phyloP scores from a whole-genome alignment of 2,888 invertebrate genomes.

The Laothoe populi region DNA sequence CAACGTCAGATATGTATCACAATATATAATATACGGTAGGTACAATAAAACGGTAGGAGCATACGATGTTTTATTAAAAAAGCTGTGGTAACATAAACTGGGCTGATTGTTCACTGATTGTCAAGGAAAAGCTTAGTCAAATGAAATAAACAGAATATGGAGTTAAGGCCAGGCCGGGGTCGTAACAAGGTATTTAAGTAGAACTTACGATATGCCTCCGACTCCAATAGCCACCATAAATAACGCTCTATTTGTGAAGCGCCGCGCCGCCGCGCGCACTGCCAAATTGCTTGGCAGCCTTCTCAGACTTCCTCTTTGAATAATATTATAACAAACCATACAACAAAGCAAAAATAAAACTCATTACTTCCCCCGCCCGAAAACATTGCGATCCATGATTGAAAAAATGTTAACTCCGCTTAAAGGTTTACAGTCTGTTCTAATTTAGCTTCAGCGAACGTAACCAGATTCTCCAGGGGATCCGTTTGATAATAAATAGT shows the following conservation, averaged over 20 bases:
- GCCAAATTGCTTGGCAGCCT: conserved; percentile 82
- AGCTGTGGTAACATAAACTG: conserved; percentile 3
- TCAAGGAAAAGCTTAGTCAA: conserved; percentile 24
- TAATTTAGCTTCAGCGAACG: background rate
- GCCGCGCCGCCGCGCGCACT: conserved; percentile 65
- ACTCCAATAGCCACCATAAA: conserved; percentile 74
- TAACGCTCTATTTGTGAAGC: conserved; percentile 73
- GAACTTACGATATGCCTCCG: conserved; percentile 70
- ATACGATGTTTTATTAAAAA: conserved; percentile 1
- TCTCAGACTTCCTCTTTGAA: conserved; percentile 79
- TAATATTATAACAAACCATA: conserved; percentile 74
- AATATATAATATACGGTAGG: background rate
- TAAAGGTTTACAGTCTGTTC: too few relatives aligned
- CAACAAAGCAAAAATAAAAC: conserved; percentile 72
- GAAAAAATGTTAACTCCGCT: background rate
- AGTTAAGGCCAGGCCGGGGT: conserved; percentile 48
- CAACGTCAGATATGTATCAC: background rate
- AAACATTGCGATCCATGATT: conserved; percentile 37
- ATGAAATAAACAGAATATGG: conserved; percentile 34
- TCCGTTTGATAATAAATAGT: background rate
- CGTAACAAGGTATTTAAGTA: conserved; percentile 76
- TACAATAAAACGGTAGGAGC: background rate
- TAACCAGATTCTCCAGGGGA: background rate
- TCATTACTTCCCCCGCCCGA: conserved; percentile 44
- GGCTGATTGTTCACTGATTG: conserved; percentile 7